A percentile compares a stretch with the other conserved stretches of the same genome.
Conservation (phyloP, 2,113 vertebrate species). For the Megaceryle maxima region DNA sequence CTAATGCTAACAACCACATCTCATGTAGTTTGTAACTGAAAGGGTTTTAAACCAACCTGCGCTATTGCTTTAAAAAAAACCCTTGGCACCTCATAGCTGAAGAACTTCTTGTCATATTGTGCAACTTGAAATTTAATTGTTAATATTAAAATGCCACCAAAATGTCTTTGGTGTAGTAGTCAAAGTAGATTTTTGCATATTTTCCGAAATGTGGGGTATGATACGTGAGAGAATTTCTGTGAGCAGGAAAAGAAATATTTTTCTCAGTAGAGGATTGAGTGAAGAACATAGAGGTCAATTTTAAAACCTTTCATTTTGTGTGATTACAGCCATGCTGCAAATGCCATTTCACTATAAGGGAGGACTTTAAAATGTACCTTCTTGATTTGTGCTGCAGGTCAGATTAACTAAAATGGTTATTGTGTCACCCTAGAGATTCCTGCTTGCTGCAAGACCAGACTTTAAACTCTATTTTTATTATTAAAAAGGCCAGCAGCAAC, state of each 20-base stretch:
- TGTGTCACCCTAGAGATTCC: conserved; percentile 68
- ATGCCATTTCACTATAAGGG: conserved; percentile 65
- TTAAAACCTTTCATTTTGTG: conserved; percentile 65
- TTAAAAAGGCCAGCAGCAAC: conserved; percentile 73
- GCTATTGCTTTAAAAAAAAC: not conserved
- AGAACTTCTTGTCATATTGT: not conserved
- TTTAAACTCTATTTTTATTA: conserved; percentile 71
- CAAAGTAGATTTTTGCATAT: conserved; percentile 1
- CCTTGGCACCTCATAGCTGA: not conserved
- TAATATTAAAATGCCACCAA: not conserved
- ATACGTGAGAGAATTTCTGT: conserved; percentile 23
- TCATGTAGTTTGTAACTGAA: rapidly evolving
- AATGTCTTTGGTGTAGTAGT: not conserved
- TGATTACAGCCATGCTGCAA: conserved; percentile 66
- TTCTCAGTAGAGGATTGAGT: conserved; percentile 16
- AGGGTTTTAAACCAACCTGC: not conserved
- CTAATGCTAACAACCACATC: not conserved
- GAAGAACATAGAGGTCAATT: conserved; percentile 55
- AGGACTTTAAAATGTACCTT: conserved; percentile 63
- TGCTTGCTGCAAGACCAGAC: conserved; percentile 62
- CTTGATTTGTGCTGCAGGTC: conserved; percentile 71
- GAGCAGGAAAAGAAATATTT: conserved; percentile 22
- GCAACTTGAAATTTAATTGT: conserved; percentile 31
- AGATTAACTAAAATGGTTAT: conserved; percentile 73
- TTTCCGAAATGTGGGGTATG: not conserved